Evolutionary conservation across 35 echinoderm and acorn worm species (phyloP).

Genomic region (Heliocidaris tuberculata): DNA sequence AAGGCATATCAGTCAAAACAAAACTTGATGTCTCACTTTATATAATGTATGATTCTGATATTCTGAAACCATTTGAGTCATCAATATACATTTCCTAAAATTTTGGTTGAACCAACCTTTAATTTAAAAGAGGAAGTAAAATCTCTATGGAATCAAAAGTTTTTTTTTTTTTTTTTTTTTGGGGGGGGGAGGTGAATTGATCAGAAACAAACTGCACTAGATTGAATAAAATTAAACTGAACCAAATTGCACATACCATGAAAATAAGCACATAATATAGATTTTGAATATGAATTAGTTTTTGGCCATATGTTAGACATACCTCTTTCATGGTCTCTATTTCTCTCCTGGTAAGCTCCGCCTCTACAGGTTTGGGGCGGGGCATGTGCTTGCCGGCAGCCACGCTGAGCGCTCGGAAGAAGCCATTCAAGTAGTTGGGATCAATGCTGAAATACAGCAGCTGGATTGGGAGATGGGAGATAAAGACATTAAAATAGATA

Average conservation of each 20-base stretch:
- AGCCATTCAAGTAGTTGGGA: constrained; percentile 71
- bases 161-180: no score
- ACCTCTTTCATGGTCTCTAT: constrained; percentile 70
- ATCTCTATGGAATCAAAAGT: no score
- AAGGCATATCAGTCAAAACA: no score
- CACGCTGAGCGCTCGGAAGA: constrained; percentile 93
- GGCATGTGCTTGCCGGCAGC: constrained; percentile 86
- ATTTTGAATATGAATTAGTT: background rate
- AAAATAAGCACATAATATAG: background rate
- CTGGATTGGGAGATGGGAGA: constrained; percentile 34
- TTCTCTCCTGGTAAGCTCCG: constrained; percentile 44
- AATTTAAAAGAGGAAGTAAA: no score
- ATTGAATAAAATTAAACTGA: background rate
- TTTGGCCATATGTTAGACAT: background rate
- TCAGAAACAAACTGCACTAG: no score
- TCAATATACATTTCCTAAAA: no score
- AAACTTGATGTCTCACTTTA: no score
- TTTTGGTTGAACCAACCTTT: no score
- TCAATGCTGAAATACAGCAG: constrained; percentile 90
- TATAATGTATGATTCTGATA: no score
- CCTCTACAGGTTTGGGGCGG: constrained; percentile 55
- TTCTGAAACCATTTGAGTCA: no score
- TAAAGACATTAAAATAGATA: no score
- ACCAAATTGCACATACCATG: background rate
- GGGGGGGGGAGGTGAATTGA: no score